These are phyloP conservation scores for Drosophila kanekoi DNA, from an alignment of 2,888 invertebrate species.

Conservation along the genomic window DNA sequence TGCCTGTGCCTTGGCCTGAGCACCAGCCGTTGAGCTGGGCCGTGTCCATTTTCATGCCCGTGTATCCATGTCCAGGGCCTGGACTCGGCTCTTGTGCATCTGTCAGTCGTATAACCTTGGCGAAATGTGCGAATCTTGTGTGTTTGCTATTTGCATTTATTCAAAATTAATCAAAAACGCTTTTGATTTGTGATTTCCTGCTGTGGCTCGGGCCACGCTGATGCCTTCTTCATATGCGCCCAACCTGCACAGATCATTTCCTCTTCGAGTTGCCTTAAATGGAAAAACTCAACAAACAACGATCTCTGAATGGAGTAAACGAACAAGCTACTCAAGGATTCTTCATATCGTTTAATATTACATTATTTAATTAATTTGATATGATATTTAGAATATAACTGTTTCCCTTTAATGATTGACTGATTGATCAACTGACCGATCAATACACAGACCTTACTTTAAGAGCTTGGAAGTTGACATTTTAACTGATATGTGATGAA, in stretches of 20 bases:
- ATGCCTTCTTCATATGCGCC: slow-evolving; percentile 7
- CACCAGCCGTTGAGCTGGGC: background rate
- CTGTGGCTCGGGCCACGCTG: slow-evolving; percentile 57
- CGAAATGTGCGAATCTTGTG: slow-evolving; percentile 46
- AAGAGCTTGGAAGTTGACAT: too few relatives aligned
- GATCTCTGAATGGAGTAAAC: too few relatives aligned
- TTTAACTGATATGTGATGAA: too few relatives aligned
- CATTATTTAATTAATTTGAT: too few relatives aligned
- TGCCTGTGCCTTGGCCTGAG: background rate
- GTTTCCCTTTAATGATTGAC: too few relatives aligned
- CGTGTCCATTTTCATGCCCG: slow-evolving; percentile 18
- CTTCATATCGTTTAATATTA: too few relatives aligned
- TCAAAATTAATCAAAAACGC: slow-evolving; percentile 83
- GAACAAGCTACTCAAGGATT: too few relatives aligned
- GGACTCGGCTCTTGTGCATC: slow-evolving; percentile 42
- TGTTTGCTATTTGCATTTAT: slow-evolving; percentile 75
- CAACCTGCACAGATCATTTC: slow-evolving; percentile 20
- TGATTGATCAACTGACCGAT: too few relatives aligned
- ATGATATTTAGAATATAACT: too few relatives aligned
- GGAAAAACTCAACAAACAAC: too few relatives aligned
- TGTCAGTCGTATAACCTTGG: slow-evolving; percentile 69
- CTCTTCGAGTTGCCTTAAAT: background rate
- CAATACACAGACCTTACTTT: too few relatives aligned
- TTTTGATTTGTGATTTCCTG: slow-evolving; percentile 84
- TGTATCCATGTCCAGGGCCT: slow-evolving; percentile 6